phyloP scores from a whole-genome alignment of 1,140 invertebrate species.

The Protaetia brevitarsis region DNA sequence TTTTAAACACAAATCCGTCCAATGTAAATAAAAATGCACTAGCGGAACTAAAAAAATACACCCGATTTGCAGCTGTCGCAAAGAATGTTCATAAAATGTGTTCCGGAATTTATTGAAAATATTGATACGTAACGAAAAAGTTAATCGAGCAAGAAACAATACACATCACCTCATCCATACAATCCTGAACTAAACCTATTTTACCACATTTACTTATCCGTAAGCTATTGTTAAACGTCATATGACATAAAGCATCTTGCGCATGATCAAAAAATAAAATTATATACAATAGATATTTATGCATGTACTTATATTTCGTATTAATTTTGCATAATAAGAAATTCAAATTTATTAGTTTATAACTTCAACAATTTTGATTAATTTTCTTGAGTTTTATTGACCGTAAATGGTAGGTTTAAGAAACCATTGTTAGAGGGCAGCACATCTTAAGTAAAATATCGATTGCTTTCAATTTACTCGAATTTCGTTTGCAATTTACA shows the following conservation, averaged over 20 bases:
- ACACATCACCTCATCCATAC: background rate
- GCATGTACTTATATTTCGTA: too few relatives aligned
- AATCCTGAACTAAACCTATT: background rate
- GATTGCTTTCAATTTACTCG: too few relatives aligned
- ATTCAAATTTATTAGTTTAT: too few relatives aligned
- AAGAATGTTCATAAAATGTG: background rate
- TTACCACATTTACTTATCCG: background rate
- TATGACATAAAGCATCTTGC: slow-evolving; percentile 20
- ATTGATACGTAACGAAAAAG: background rate
- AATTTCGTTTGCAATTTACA: too few relatives aligned
- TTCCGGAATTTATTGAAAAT: background rate
- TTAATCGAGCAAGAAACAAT: background rate
- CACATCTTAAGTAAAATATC: too few relatives aligned
- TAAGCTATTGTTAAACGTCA: slow-evolving; percentile 20
- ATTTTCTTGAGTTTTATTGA: too few relatives aligned
- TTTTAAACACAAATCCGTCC: background rate
- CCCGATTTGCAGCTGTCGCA: background rate
- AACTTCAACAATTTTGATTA: too few relatives aligned
- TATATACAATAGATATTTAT: background rate
- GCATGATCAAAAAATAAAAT: slow-evolving; percentile 10
- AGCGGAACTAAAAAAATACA: background rate
- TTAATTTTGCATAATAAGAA: too few relatives aligned
- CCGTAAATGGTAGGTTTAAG: too few relatives aligned
- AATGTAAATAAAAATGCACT: background rate
- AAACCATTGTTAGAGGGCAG: too few relatives aligned